Evolutionary conservation across 2,797 vertebrate genomes (phyloP).

Genomic region (Spinus pinus): DNA sequence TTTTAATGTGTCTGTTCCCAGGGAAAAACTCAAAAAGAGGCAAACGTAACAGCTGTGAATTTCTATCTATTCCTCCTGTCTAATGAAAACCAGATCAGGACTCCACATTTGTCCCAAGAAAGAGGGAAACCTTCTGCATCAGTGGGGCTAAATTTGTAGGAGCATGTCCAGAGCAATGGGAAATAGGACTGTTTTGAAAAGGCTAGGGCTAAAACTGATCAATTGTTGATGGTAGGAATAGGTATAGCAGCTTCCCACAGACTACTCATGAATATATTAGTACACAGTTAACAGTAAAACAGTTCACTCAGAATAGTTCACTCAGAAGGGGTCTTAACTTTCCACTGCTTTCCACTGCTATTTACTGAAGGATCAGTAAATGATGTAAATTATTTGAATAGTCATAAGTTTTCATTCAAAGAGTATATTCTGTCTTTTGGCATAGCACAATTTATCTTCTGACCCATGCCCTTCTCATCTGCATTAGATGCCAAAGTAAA

Average conservation of each 20-base stretch:
- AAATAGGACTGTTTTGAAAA: not conserved
- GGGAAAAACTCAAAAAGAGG: not conserved
- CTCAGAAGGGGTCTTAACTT: not conserved
- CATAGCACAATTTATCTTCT: not conserved
- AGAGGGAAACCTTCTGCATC: not conserved
- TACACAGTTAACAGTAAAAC: not conserved
- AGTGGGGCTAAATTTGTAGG: not conserved
- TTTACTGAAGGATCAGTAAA: not conserved
- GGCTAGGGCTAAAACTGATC: not conserved
- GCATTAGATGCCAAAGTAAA: not conserved
- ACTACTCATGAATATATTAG: not conserved
- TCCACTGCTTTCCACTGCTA: not conserved
- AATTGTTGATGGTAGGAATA: not conserved
- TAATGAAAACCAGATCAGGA: not conserved
- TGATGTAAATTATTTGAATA: not conserved
- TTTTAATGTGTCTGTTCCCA: not conserved
- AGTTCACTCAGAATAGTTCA: not conserved
- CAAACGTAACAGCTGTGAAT: not conserved
- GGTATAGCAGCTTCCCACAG: not conserved
- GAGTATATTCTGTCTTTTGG: not conserved
- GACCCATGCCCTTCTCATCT: not conserved
- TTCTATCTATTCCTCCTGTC: not conserved
- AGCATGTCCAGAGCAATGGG: not conserved
- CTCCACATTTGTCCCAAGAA: not conserved
- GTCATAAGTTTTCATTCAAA: not conserved